Evolutionary conservation across 2,888 invertebrate species (phyloP), one percentile per base, ranked within the genome.

Genomic region (Trachelus troglodyta): DNA sequence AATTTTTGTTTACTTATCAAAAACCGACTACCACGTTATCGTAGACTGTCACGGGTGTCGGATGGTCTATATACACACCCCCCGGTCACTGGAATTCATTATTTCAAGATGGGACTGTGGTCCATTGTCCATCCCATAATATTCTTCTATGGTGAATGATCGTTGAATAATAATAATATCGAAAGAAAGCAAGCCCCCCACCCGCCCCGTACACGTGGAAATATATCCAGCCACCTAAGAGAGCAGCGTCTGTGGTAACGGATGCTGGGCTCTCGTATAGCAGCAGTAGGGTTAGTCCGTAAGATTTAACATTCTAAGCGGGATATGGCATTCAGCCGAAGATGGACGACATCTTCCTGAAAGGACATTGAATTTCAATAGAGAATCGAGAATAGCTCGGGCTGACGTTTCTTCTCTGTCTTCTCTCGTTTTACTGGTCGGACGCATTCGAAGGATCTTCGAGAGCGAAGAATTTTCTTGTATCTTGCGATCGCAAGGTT

Each of bases 291-390:
- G 84, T 85, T 86, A 85, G 83, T 80, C 77, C 82, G 80, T 79
- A 83, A 85, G 84, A 87, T 85, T 86, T 84, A 85, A 85, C 85
- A 83, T 82, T 77, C 77, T 75, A 77, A 79, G 79, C 77, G 78
- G 77, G 77, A 74, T 79, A 74, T 79, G 79, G 56, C 82, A 83
- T 85, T 84, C 85, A 82, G 69, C 78, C 75, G 80, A 88, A 88
- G 88, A 88, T 87, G 85, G 84, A 88, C 87, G 87, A 86, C 83
- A 81, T 85, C 83, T 87, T 86, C 83, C 85, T 85, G 86, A 87
- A 88, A 85, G 86, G 86, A 83, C 84, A 84, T 82, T 84, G 85
- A 87, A 87, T 88, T 88, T 89, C 88, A 87, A 88, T 88, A 83
- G 85, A 78, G 76, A 84, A 85, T 84, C 81, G 84, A 80, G 83